phyloP scores from a whole-genome alignment of 2,113 vertebrate genomes.

The Coregonus clupeaformis region DNA sequence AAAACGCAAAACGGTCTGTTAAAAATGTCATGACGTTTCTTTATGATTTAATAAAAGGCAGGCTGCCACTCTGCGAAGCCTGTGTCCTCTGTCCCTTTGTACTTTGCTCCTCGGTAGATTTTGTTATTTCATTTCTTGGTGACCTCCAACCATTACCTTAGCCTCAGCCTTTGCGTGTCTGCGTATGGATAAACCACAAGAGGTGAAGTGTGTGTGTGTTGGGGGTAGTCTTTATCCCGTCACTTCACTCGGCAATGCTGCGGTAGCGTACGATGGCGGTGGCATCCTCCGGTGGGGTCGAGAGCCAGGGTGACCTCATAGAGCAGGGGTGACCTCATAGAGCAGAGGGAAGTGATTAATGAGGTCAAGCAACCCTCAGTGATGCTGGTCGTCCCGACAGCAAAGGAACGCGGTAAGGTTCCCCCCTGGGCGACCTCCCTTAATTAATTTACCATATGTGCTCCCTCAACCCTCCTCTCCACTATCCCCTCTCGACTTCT shows the following conservation, averaged over 20 bases:
- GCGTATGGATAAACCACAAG: conserved; percentile 32
- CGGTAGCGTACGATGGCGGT: conserved; percentile 31
- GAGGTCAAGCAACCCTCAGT: conserved; percentile 66
- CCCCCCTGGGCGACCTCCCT: conserved; percentile 50
- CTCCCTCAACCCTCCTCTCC: conserved; percentile 55
- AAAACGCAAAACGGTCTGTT: conserved; percentile 45
- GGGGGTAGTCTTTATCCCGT: conserved; percentile 3
- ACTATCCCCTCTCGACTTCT: conserved; percentile 25
- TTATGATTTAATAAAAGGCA: conserved; percentile 66
- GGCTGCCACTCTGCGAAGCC: conserved; percentile 37
- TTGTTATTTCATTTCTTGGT: conserved; percentile 38
- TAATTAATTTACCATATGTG: conserved; percentile 73
- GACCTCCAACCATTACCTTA: conserved; percentile 67
- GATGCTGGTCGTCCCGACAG: conserved; percentile 63
- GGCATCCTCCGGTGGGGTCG: conserved; percentile 26
- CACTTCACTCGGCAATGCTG: conserved; percentile 43
- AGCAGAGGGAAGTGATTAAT: conserved; percentile 74
- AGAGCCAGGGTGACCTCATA: conserved; percentile 63
- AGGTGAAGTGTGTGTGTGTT: conserved; percentile 2
- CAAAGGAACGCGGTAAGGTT: conserved; percentile 53
- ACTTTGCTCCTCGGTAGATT: conserved; percentile 17
- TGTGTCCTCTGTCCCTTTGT: conserved; percentile 46
- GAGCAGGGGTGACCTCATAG: conserved; percentile 64
- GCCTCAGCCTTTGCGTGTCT: conserved; percentile 57
- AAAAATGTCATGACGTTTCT: conserved; percentile 61